A percentile compares a stretch with the other conserved stretches of the same genome.
These are phyloP conservation scores for Hydroisotoma schaefferi DNA, from an alignment of 2,888 invertebrate genomes.

Conservation along the genomic window DNA sequence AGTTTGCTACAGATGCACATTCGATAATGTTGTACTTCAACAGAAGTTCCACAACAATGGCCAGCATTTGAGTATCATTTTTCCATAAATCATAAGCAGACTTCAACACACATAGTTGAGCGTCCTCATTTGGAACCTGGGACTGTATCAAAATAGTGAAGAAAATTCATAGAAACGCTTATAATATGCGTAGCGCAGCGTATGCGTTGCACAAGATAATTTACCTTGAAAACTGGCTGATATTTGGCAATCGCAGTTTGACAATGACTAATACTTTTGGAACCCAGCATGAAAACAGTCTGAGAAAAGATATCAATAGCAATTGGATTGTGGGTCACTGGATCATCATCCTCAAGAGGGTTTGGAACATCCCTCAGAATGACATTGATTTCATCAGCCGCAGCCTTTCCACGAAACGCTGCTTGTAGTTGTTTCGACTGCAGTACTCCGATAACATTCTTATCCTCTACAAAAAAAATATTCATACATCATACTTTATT, in stretches of 20 bases:
- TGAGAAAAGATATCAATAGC: conserved; percentile 98
- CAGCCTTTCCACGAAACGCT: conserved; percentile 79
- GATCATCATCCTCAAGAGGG: conserved; percentile 68
- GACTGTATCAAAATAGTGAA: conserved; percentile 63
- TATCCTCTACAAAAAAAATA: conserved; percentile 41
- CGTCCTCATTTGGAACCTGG: conserved; percentile 88
- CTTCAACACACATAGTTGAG: conserved; percentile 87
- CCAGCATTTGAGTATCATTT: conserved; percentile 77
- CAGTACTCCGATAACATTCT: conserved; percentile 45
- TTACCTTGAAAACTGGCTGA: conserved; percentile 81
- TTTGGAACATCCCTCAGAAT: conserved; percentile 83
- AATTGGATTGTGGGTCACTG: conserved; percentile 75
- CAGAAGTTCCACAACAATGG: conserved; percentile 92
- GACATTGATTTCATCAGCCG: conserved; percentile 82
- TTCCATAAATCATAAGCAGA: conserved; percentile 95
- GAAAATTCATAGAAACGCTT: conserved; percentile 47
- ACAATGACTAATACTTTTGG: conserved; percentile 96
- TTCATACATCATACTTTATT: too few relatives aligned
- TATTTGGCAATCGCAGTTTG: conserved; percentile 99
- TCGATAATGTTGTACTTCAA: conserved; percentile 96
- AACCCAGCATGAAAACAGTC: conserved; percentile 85
- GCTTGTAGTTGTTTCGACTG: conserved; percentile 82
- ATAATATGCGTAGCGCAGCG: conserved; percentile 2
- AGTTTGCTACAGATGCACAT: conserved; percentile 94
- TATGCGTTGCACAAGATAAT: too few relatives aligned